Conservation (phyloP, 2,888 invertebrate genomes). For the Ormia ochracea region DNA sequence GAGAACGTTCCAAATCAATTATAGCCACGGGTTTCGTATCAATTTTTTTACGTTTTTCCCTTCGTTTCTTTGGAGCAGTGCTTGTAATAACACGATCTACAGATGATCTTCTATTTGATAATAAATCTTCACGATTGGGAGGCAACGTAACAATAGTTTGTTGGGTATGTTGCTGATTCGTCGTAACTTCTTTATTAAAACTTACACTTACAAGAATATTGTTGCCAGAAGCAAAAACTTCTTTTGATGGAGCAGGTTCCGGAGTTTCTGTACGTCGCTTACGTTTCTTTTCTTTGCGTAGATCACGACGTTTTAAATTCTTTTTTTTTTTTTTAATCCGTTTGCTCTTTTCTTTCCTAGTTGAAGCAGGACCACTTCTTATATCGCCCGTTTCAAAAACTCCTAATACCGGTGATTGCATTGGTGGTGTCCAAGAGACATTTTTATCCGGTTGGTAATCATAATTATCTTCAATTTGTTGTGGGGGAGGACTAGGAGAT, state of each 20-base stretch:
- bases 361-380: constrained; percentile 68
- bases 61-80: constrained; percentile 68
- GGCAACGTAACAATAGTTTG: constrained; percentile 75
- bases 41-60: constrained; percentile 78
- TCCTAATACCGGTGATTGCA: constrained; percentile 70
- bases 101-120: constrained; percentile 68
- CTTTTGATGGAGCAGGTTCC: constrained; percentile 84
- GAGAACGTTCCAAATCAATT: constrained; percentile 90
- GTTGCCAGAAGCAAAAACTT: constrained; percentile 94
- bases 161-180: constrained; percentile 70
- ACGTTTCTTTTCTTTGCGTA: constrained; percentile 75
- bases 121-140: constrained; percentile 73
- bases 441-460: constrained; percentile 68
- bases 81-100: constrained; percentile 66
- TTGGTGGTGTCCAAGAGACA: constrained; percentile 82
- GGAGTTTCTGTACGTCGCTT: constrained; percentile 75
- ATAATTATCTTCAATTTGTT: constrained; percentile 58
- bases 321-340: constrained; percentile 73
- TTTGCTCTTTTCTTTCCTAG: constrained; percentile 75
- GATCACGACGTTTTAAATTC: constrained; percentile 73
- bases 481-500: constrained; percentile 79
- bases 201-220: constrained; percentile 95
- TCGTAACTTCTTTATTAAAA: constrained; percentile 83
- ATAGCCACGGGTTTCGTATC: constrained; percentile 85
- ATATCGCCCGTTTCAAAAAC: constrained; percentile 44